A percentile compares a stretch with the other conserved stretches of the same genome.
These are phyloP conservation scores for Leptestheria dahalacensis DNA, from an alignment of 1,140 invertebrate genomes.

Conservation along the genomic window DNA sequence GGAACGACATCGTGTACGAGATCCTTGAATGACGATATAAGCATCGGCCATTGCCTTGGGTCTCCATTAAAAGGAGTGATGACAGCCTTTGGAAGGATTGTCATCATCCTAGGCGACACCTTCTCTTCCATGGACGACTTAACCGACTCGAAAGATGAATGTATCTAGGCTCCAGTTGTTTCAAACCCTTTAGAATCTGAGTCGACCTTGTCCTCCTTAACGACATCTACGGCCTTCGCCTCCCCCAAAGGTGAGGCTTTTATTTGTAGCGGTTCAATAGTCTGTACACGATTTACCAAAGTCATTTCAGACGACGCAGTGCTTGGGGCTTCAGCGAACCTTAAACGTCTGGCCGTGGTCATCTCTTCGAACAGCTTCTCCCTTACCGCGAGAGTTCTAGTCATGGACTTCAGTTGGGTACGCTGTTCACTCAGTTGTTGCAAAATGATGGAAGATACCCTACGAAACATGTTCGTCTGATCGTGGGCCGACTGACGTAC, in stretches of 20 bases:
- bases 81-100: not conserved
- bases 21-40: not conserved
- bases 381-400: not conserved
- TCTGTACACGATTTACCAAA: not conserved
- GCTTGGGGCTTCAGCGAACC: not conserved
- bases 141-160: not conserved
- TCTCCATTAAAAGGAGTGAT: conserved; percentile 5
- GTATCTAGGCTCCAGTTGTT: not conserved
- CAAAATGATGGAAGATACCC: not conserved
- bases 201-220: not conserved
- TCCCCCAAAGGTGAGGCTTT: not conserved
- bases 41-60: not conserved
- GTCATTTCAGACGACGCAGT: not conserved
- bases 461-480: not conserved
- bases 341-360: not conserved
- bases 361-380: not conserved
- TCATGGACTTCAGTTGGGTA: not conserved
- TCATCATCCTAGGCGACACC: not conserved
- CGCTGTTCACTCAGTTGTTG: not conserved
- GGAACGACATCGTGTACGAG: conserved; percentile 8
- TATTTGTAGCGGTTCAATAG: not conserved
- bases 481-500: not conserved
- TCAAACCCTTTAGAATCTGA: not conserved
- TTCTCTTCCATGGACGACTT: not conserved
- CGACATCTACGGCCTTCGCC: not conserved